Base-by-base conservation (phyloP, 2,797 vertebrate genomes). In the Falco berigora region DNA sequence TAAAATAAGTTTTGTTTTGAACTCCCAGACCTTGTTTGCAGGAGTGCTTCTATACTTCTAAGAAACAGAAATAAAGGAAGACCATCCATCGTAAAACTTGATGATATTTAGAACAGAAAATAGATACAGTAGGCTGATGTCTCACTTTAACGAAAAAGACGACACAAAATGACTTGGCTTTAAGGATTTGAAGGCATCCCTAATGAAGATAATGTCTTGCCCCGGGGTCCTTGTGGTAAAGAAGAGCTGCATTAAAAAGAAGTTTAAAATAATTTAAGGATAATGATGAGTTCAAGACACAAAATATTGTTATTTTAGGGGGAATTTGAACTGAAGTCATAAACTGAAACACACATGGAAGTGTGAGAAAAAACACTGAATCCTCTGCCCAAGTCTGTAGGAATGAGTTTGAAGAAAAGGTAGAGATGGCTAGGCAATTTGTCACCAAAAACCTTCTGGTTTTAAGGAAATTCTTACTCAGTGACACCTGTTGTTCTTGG, bases 1-100 rank as follows among this genome's bases (percentile, higher is more conserved):
- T 97, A 95, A 97, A 94, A 66, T 80, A 91, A 85, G 75, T 91
- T 92, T 75, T 80, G 44, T 92, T 92, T 95, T 94, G 73, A 88
- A 91, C 50, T 90, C 59, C 9, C 22, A 92, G 74, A 85, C 73
- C 47, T 80, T 78, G 10, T 86, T 94, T 92, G 56, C 36, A 64
- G 72, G 52, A 87, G 25, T 79, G 19, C 19, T 71, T 87, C 68
- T 88, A n/a, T 71, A 44, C 53, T 71, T 90, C 38, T 64, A 72
- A 86, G 90, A 68, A 94, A 78, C 19, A 81, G 59, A 92, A 91
- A 69, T 75, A 90, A 91, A 53, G 52, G 62, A 61, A 23, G 20
- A 90, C 36, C 14, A 75, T 34, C 25, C 20, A 36, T 56, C 3
- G 3, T 50, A 77, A 95, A 94, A 89, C 61, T 34, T 46, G 18